Conservation (phyloP, 2,113 vertebrate genomes). For the Laterallus jamaicensis region DNA sequence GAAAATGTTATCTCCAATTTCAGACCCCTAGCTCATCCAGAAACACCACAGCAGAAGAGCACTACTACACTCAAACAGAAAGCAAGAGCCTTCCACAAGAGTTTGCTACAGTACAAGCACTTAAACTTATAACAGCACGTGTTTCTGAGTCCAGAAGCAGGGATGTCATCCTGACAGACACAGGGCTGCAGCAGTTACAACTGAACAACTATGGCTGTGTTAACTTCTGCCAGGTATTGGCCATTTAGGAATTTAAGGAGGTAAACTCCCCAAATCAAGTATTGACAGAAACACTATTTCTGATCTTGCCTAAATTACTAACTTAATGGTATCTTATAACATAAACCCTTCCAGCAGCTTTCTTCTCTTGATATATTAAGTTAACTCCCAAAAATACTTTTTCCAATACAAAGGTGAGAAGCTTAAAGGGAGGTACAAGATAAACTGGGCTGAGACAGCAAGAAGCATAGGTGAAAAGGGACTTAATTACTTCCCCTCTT, state of each 20-base stretch:
- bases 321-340: not conserved
- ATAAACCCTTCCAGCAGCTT: not conserved
- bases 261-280: not conserved
- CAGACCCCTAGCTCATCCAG: not conserved
- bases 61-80: not conserved
- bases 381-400: not conserved
- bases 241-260: not conserved
- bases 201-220: not conserved
- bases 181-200: not conserved
- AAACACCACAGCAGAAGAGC: not conserved
- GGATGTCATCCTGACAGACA: not conserved
- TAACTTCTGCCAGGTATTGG: not conserved
- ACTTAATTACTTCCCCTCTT: not conserved
- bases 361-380: not conserved
- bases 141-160: not conserved
- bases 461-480: not conserved
- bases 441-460: not conserved
- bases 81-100: not conserved
- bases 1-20: not conserved
- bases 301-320: not conserved
- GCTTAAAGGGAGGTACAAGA: not conserved
- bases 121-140: not conserved
- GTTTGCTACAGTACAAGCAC: not conserved
- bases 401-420: not conserved
- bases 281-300: not conserved